These are phyloP conservation scores for Bucco capensis DNA, from an alignment of 2,113 vertebrate genomes.

Conservation along the genomic window DNA sequence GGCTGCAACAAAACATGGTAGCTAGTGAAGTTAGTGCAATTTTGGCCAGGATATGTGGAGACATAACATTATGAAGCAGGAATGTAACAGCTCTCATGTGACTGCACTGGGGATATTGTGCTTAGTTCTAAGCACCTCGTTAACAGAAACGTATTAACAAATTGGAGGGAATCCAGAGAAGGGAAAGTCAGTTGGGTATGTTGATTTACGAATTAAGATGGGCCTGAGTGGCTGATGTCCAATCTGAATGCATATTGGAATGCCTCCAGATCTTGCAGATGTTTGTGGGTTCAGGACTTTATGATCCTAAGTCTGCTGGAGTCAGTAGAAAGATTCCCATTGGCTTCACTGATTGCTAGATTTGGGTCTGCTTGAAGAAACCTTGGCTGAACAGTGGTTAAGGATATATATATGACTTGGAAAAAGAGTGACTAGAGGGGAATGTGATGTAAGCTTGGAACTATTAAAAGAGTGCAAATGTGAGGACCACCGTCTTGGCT, in stretches of 20 bases:
- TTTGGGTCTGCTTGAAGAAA: conserved; percentile 37
- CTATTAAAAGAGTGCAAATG: conserved; percentile 45
- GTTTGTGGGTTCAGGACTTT: conserved; percentile 46
- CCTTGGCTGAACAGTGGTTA: conserved; percentile 7
- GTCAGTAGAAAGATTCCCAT: conserved; percentile 18
- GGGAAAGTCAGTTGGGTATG: conserved; percentile 49
- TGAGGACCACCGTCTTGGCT: conserved; percentile 59
- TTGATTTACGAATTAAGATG: conserved; percentile 59
- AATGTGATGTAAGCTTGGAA: conserved; percentile 59
- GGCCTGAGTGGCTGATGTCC: conserved; percentile 48
- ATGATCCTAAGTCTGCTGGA: conserved; percentile 8
- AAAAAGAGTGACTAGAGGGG: conserved; percentile 42
- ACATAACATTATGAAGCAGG: conserved; percentile 67
- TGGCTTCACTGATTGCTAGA: not conserved
- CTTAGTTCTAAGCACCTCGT: conserved; percentile 67
- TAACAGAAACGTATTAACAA: conserved; percentile 64
- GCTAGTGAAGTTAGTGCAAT: conserved; percentile 49
- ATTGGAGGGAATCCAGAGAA: conserved; percentile 54
- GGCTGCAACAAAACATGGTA: conserved; percentile 61
- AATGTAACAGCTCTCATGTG: conserved; percentile 66
- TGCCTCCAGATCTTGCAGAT: conserved; percentile 49
- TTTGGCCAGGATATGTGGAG: conserved; percentile 41
- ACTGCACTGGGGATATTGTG: conserved; percentile 59
- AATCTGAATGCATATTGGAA: conserved; percentile 42
- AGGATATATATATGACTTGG: conserved; percentile 27